These are phyloP conservation scores for Coendou prehensilis DNA, from an alignment of 2,797 vertebrate genomes.

Conservation along the genomic window DNA sequence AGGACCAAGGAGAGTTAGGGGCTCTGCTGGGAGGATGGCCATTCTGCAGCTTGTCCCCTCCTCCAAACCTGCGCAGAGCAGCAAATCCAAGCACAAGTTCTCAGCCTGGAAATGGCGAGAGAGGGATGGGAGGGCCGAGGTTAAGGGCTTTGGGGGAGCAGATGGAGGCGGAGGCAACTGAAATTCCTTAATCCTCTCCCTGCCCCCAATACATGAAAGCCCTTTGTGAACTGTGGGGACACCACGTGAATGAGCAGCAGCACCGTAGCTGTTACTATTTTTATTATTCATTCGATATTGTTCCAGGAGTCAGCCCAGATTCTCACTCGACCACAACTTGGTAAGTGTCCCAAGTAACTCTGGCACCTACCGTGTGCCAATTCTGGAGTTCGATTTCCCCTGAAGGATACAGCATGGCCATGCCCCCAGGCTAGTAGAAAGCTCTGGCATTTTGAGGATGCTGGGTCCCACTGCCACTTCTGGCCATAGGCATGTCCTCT, in stretches of 20 bases:
- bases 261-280: rapidly evolving
- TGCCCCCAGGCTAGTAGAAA: background rate
- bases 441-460: background rate
- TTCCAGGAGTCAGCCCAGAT: background rate
- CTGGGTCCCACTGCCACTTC: background rate
- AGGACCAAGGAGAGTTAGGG: background rate
- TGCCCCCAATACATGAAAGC: background rate
- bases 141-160: background rate
- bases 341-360: background rate
- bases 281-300: background rate
- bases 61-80: rapidly evolving
- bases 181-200: conserved; percentile 45
- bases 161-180: background rate
- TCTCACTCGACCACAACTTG: background rate
- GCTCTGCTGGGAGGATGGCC: background rate
- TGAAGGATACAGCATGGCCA: background rate
- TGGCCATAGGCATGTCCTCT: background rate
- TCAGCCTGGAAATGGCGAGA: background rate
- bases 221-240: background rate
- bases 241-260: background rate
- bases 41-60: background rate
- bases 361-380: background rate
- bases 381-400: background rate
- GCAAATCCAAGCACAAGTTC: background rate
- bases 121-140: background rate